Evolutionary conservation across 1,140 invertebrate genomes (phyloP), one percentile per base, ranked within the genome.

Genomic region (Asbolus verrucosus): DNA sequence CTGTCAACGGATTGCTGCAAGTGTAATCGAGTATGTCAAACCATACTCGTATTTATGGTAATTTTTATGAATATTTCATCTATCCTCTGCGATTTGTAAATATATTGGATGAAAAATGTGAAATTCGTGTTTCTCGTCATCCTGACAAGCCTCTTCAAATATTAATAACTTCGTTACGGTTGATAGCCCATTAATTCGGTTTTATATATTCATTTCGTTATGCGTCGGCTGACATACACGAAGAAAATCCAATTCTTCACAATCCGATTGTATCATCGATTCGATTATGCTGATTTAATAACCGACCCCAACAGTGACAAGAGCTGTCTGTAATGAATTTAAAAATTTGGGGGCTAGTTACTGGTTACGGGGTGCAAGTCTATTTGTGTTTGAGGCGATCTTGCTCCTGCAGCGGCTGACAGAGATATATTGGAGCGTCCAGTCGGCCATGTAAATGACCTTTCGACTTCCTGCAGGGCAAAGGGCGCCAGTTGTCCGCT

Each of bases 11-110:
- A 63, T 63, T 41, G 61, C 33, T 63, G 61, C 33, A 63, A 63
- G 61, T 63, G 61, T 63, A 63, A 63, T 63, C 61, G 61, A 63
- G 61, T 63, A 63, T 63, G 61, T 63, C 61, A 63, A 63, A 63
- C 61, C 61, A 39, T 63, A 63, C 61, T 63, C 61, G 61, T 63
- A 63, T 63, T 63, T 63, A 63, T 63, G 61, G 61, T 63, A 63
- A 63, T 63, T 63, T 63, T 63, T 63, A 63, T 63, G 61, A 63
- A 63, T 63, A 63, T 63, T 63, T 63, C 61, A 63, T 63, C 33
- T 63, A 63, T 63, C 33, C 61, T 63, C 61, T 9, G 24, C 61
- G 61, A 63, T 63, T 63, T 63, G 61, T 63, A 63, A 63, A 63
- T 63, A 63, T 63, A 63, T 63, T 63, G 61, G 61, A 63, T 63